Evolutionary conservation across 2,888 invertebrate genomes (phyloP), one percentile per base, ranked within the genome.

Genomic region (Cordilura impudica): DNA sequence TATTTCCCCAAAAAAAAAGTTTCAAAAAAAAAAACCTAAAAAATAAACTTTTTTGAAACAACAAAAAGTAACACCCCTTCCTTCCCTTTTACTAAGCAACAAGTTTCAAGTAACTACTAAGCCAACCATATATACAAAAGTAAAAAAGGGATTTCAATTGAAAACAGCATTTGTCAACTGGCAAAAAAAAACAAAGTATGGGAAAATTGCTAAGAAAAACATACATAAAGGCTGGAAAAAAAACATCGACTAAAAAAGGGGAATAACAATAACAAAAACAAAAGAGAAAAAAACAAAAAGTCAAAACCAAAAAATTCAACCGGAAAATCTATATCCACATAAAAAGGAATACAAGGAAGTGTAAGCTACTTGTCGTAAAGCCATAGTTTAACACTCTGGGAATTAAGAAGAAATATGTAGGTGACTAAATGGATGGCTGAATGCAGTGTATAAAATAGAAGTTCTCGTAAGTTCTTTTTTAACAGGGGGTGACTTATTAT

Each of bases 331-430:
- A 78, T 74, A 78, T 78, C 73, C 73, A 45, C 31, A 51, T 8
- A 69, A 65, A 31, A 73, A 58, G 43, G 61, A 60, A 77, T 39
- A 39, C 35, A 39, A 39, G 66, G 21, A 65, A 51, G 65, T 65
- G 51, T 78, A 73, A 74, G 54, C 72, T 31, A 74, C 73, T 78
- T 78, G 78, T 78, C 73, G 65, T 12, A 74, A 74, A 73, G 70
- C 78, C 73, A 70, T 78, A 78, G 78, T 78, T 78, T 78, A 78
- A 78, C 78, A 78, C 78, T 72, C 54, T 78, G 71, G 72, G 72
- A 72, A 72, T 77, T 71, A 72, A 67, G 60, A 60, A 72, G 35
- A 54, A 72, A 47, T 54, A 72, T 66, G 72, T 77, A 72, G 60
- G 66, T 72, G 78, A 60, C 65, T 71, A 65, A 77, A 65, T 45